A percentile compares a stretch with the other conserved stretches of the same genome.
Evolutionary conservation across 2,113 vertebrate species (phyloP).

Genomic region (human (Homo sapiens)): DNA sequence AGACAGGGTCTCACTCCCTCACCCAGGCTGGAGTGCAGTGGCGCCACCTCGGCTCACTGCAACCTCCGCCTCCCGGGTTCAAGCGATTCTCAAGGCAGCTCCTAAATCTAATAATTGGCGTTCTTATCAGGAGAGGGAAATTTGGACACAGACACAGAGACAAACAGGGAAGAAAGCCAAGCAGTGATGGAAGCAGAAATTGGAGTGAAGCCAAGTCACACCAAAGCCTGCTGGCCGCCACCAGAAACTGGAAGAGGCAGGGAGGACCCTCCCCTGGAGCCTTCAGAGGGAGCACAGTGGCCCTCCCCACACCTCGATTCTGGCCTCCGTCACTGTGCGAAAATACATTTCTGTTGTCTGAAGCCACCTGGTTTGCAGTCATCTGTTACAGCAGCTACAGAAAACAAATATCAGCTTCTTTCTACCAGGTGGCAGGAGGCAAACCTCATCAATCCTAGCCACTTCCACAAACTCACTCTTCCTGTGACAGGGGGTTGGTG

Average conservation of each 20-base stretch:
- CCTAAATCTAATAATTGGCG: background rate
- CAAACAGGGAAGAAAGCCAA: background rate
- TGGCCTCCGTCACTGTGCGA: background rate
- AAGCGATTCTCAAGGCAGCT: background rate
- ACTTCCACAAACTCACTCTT: background rate
- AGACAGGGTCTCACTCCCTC: no score
- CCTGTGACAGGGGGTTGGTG: background rate
- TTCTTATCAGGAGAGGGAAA: background rate
- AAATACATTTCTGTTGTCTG: background rate
- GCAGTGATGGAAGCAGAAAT: background rate
- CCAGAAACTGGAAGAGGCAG: background rate
- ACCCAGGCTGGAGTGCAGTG: no score
- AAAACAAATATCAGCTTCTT: background rate
- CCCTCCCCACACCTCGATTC: background rate
- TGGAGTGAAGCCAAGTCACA: no score
- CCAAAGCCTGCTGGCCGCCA: fast-evolving
- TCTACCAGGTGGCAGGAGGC: constrained; percentile 34
- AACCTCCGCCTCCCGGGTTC: no score
- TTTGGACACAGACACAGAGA: background rate
- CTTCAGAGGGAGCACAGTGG: background rate
- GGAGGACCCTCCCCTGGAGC: fast-evolving
- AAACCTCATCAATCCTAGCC: background rate
- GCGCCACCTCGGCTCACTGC: no score
- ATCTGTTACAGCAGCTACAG: background rate
- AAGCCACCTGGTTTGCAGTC: background rate